Evolutionary conservation across 2,113 vertebrate genomes (phyloP).

Genomic region (Tiliqua scincoides): DNA sequence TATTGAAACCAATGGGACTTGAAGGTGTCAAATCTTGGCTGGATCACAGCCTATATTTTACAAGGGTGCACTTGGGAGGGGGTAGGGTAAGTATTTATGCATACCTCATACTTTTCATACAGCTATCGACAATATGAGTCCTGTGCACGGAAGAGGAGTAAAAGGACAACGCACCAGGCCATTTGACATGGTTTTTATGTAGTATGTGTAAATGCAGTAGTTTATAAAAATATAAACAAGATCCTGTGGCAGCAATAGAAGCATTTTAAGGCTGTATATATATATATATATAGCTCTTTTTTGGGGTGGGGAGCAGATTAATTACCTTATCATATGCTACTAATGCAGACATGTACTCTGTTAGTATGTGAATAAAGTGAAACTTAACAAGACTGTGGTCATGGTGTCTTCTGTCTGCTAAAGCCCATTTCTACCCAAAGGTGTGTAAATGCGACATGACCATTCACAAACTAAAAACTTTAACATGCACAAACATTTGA

Average conservation of each 20-base stretch:
- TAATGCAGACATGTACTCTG: conserved; percentile 57
- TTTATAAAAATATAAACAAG: conserved; percentile 60
- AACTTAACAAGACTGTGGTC: conserved; percentile 30
- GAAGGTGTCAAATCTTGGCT: not conserved
- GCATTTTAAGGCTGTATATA: conserved; percentile 66
- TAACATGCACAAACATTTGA: too few species aligned
- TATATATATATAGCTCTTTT: conserved; percentile 60
- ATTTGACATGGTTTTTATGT: conserved; percentile 64
- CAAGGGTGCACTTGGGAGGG: conserved; percentile 3
- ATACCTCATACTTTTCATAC: conserved; percentile 21
- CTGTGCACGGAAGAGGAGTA: conserved; percentile 45
- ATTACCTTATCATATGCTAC: conserved; percentile 49
- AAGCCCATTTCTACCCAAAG: not conserved
- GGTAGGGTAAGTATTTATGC: conserved; percentile 26
- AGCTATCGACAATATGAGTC: conserved; percentile 27
- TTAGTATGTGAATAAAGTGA: conserved; percentile 71
- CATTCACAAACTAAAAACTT: too few species aligned
- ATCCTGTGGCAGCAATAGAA: conserved; percentile 37
- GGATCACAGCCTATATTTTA: conserved; percentile 18
- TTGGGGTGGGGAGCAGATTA: conserved; percentile 65
- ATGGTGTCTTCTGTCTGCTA: fast-evolving
- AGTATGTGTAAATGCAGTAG: conserved; percentile 51
- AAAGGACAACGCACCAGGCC: conserved; percentile 55
- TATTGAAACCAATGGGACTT: not conserved
- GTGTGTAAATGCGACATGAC: too few species aligned